Evolutionary conservation across 64 coral and sea anemone species (phyloP).

Genomic region (Stichodactyla helianthus): DNA sequence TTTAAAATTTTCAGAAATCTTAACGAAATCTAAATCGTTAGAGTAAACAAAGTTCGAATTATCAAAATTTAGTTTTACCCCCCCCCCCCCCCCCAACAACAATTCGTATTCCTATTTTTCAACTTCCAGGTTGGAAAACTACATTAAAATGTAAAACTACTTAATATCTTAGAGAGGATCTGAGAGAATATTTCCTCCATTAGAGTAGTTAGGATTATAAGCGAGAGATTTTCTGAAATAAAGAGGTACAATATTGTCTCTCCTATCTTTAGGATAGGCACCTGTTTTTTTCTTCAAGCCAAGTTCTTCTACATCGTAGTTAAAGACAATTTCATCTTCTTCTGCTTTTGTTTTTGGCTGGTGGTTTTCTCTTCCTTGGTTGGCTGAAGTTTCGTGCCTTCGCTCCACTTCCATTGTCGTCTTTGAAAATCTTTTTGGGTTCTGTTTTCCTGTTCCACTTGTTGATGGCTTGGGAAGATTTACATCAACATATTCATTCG

Average conservation of each 20-base stretch:
- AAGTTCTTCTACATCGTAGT: slow-evolving; percentile 76
- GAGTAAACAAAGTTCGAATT: no score
- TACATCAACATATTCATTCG: slow-evolving; percentile 48
- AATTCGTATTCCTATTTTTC: neutral
- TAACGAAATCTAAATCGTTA: no score
- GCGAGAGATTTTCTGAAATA: slow-evolving; percentile 91
- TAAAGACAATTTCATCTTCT: slow-evolving; percentile 66
- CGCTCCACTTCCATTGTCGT: neutral
- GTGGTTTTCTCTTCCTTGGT: slow-evolving; percentile 18
- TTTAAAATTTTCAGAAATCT: no score
- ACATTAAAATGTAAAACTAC: neutral
- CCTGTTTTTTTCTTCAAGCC: slow-evolving; percentile 60
- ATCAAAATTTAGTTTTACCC: no score
- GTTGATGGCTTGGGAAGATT: slow-evolving; percentile 3
- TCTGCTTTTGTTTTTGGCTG: slow-evolving; percentile 16
- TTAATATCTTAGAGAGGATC: slow-evolving; percentile 51
- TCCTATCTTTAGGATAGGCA: slow-evolving; percentile 39
- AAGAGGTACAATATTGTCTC: slow-evolving; percentile 54
- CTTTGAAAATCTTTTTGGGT: neutral
- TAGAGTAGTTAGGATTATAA: slow-evolving; percentile 79
- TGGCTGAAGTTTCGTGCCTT: slow-evolving; percentile 1
- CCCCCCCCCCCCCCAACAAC: no score
- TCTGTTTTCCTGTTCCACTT: neutral
- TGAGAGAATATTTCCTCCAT: slow-evolving; percentile 66
- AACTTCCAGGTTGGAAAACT: neutral